Conservation (phyloP, 2,888 invertebrate species). For the Bruchidius siliquastri region DNA sequence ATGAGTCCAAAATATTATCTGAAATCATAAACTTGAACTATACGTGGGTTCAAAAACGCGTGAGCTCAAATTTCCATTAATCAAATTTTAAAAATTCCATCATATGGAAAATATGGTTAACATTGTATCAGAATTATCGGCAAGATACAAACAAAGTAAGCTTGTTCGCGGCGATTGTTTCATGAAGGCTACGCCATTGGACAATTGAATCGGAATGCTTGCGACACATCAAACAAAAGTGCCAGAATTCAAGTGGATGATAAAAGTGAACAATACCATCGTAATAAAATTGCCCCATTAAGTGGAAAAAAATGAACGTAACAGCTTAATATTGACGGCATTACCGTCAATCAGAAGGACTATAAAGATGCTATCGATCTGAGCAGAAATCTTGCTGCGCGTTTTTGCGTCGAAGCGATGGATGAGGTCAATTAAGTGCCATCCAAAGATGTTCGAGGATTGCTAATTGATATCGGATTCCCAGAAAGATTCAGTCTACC, state of each 20-base stretch:
- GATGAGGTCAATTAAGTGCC: background rate
- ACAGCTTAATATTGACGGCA: background rate
- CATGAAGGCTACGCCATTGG: too few relatives aligned
- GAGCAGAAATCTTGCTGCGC: background rate
- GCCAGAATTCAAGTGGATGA: background rate
- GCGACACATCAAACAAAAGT: background rate
- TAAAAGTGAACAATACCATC: background rate
- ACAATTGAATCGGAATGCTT: background rate
- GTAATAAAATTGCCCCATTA: background rate
- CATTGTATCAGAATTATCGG: too few relatives aligned
- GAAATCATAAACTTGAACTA: too few relatives aligned
- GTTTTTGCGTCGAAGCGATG: background rate
- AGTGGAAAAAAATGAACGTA: background rate
- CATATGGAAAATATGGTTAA: too few relatives aligned
- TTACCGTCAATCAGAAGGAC: background rate
- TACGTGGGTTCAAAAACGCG: too few relatives aligned
- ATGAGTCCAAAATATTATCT: too few relatives aligned
- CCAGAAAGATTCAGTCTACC: background rate
- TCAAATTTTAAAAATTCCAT: too few relatives aligned
- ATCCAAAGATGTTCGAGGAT: background rate
- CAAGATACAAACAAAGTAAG: too few relatives aligned
- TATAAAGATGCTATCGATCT: background rate
- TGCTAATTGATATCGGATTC: background rate
- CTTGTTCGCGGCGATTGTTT: too few relatives aligned
- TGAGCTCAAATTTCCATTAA: too few relatives aligned